phyloP scores from a whole-genome alignment of 2,888 invertebrate species.

The Oxytorus armatus region DNA sequence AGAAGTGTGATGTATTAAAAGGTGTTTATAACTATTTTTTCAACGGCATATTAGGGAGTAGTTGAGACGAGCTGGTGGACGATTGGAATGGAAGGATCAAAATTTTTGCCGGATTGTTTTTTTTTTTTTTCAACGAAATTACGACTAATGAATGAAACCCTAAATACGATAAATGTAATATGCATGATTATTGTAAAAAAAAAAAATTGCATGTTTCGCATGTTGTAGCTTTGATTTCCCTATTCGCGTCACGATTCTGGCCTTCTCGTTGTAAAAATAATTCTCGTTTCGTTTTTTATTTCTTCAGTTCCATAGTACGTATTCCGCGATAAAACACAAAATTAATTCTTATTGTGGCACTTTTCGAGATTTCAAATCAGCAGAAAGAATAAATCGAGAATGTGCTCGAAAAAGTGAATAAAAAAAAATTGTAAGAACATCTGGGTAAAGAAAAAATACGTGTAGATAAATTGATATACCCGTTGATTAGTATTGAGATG shows the following conservation, averaged over 20 bases:
- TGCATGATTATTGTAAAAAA: constrained; percentile 30
- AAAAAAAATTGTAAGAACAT: neutral
- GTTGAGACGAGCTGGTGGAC: neutral
- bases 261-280: constrained; percentile 6
- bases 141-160: constrained; percentile 20
- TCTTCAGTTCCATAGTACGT: neutral
- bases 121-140: constrained; percentile 38
- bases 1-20: constrained; percentile 31
- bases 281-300: neutral
- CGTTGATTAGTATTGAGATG: no score
- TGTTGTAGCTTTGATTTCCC: constrained; percentile 35
- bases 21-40: constrained; percentile 3
- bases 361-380: constrained; percentile 3
- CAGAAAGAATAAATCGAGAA: constrained; percentile 13
- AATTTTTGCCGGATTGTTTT: neutral
- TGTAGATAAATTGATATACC: no score
- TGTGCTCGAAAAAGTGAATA: constrained; percentile 4
- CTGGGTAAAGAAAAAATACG: no score
- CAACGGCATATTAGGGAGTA: neutral
- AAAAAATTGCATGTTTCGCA: constrained; percentile 49
- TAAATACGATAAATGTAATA: constrained; percentile 24
- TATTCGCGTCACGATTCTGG: constrained; percentile 10
- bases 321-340: constrained; percentile 4
- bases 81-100: no score
- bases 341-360: constrained; percentile 17